Evolutionary conservation across 2,113 vertebrate genomes (phyloP).

Genomic region (Scartelaos histophorus): DNA sequence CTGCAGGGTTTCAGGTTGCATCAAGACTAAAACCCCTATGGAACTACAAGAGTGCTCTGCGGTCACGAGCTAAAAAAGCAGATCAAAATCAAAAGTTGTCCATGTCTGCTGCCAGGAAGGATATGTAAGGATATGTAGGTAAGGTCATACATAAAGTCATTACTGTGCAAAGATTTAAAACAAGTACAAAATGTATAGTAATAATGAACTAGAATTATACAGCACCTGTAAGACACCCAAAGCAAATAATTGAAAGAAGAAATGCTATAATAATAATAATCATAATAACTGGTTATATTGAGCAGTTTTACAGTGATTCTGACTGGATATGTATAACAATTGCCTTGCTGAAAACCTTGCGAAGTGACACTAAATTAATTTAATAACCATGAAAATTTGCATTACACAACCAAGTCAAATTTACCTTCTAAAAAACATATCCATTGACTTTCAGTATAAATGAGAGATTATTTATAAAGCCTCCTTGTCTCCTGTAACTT

Average conservation of each 20-base stretch:
- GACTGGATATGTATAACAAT: not conserved
- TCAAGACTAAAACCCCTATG: slow-evolving; percentile 47
- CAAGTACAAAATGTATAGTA: not conserved
- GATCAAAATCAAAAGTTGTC: slow-evolving; percentile 44
- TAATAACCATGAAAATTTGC: not conserved
- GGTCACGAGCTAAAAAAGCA: slow-evolving; percentile 33
- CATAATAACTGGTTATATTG: too few species aligned
- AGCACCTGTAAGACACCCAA: too few species aligned
- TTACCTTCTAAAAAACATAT: not conserved
- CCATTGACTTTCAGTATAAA: too few species aligned
- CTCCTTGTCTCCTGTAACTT: slow-evolving; percentile 44
- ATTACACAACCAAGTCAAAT: not conserved
- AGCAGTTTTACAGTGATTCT: too few species aligned
- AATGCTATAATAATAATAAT: not conserved
- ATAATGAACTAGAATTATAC: too few species aligned
- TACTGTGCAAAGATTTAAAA: not conserved
- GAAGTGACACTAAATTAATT: not conserved
- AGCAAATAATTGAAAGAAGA: not conserved
- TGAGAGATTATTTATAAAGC: slow-evolving; percentile 3
- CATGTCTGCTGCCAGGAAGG: slow-evolving; percentile 23
- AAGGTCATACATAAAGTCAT: not conserved
- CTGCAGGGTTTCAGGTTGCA: slow-evolving; percentile 56
- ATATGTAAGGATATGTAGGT: slow-evolving; percentile 26
- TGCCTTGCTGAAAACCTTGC: not conserved
- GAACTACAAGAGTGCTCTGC: slow-evolving; percentile 15